Base-by-base conservation (phyloP, 2,113 vertebrate species). In the Protomyctophum bolini region DNA sequence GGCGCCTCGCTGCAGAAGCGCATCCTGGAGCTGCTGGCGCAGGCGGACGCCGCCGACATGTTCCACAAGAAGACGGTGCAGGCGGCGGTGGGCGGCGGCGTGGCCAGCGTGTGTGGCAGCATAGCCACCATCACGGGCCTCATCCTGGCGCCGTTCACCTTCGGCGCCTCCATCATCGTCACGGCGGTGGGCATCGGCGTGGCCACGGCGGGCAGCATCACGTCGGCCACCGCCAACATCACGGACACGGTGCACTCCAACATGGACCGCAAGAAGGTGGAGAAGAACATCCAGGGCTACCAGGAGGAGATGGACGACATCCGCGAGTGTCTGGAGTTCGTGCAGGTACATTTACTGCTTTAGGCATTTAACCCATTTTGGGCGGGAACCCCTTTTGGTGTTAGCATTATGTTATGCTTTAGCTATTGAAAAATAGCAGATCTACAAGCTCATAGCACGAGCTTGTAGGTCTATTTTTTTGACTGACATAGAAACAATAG, bases 101-200 rank as follows among this genome's bases (percentile, higher is more conserved):
- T 92, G 69, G 90, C 92, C 81, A 92, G 93, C 4, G 91, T 93
- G 1, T 77, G 75, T 0, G 93, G 94, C 64, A 91, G 92, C 47
- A 11, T 92, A 29, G 81, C 89, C 8, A 93, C 92, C 1, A 92
- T 94, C 79, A 93, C 91, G 0, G 94, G 94, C 1, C 87, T 94
- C 66, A 83, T 92, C 8, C 81, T 94, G 65, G 92, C 92, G 0
- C 94, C 93, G 5, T 85, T 94, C 73, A 94, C 93, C 0, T 89
- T 92, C 1, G 93, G 93, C 0, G 86, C 89, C 14, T 94, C 92
- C 0, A 73, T 93, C 29, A 91, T 92, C 0, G 90, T 94, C 28
- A 92, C 91, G 0, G 92, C 87, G 1, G 92, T 92, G 21, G 93
- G 94, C 12, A 90, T 93, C 41, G 59, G 91, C 1, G 91, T 94